Percentiles rank a stretch among this genome's conserved stretches.
These are phyloP conservation scores for Brachylomia viminalis DNA, from an alignment of 2,888 invertebrate species.

Conservation along the genomic window DNA sequence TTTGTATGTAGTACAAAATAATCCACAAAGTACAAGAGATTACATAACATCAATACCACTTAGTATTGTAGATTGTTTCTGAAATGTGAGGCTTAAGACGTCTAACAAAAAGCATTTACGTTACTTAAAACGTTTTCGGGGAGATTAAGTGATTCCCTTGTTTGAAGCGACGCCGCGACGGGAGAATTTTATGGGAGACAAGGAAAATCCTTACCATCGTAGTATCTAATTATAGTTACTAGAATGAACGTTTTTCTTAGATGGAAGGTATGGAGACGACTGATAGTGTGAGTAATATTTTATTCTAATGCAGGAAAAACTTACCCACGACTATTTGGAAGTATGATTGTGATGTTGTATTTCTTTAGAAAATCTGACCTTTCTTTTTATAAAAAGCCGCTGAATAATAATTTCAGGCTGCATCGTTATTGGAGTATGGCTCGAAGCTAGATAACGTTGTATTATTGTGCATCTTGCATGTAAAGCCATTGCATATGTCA, in stretches of 20 bases:
- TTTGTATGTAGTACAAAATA: slow-evolving; percentile 55
- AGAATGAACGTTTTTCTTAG: not conserved
- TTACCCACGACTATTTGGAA: too few species aligned
- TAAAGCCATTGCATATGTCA: not conserved
- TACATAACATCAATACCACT: slow-evolving; percentile 60
- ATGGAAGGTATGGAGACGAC: not conserved
- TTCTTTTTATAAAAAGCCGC: too few species aligned
- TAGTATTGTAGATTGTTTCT: slow-evolving; percentile 51
- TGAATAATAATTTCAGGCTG: not conserved
- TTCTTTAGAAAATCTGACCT: too few species aligned
- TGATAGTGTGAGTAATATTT: too few species aligned
- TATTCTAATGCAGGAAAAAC: too few species aligned
- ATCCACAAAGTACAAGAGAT: slow-evolving; percentile 59
- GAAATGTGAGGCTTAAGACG: slow-evolving; percentile 52
- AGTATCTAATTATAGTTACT: not conserved
- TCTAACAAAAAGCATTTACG: slow-evolving; percentile 62
- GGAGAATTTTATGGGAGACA: slow-evolving; percentile 7
- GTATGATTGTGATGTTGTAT: too few species aligned
- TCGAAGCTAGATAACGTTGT: not conserved
- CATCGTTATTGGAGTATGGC: not conserved
- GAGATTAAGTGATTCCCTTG: slow-evolving; percentile 51
- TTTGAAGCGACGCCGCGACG: slow-evolving; percentile 16
- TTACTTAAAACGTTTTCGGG: slow-evolving; percentile 54
- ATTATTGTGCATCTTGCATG: not conserved
- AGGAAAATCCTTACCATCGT: not conserved